A percentile compares a stretch with the other conserved stretches of the same genome.
These are phyloP conservation scores for Ciconia maguari DNA, from an alignment of 2,113 vertebrate genomes.

Conservation along the genomic window DNA sequence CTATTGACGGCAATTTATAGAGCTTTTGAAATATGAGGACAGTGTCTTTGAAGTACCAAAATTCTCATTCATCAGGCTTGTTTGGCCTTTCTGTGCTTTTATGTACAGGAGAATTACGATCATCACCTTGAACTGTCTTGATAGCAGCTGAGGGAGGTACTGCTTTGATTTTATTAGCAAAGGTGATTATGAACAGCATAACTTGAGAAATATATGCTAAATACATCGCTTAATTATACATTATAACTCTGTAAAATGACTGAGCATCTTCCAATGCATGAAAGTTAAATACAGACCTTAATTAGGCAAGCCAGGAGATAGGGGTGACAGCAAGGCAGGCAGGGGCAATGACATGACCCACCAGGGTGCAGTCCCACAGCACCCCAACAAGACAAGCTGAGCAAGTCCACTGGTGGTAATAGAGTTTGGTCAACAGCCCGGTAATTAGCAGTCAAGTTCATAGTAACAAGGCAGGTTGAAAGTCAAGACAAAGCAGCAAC, in stretches of 20 bases:
- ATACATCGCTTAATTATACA: not conserved
- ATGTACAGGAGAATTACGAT: not conserved
- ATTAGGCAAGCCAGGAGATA: not conserved
- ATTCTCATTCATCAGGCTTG: not conserved
- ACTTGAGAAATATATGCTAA: not conserved
- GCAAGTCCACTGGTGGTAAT: not conserved
- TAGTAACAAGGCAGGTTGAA: not conserved
- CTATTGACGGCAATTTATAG: not conserved
- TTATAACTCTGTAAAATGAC: not conserved
- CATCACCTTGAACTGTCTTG: slow-evolving; percentile 21
- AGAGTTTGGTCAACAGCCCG: not conserved
- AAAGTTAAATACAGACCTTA: not conserved
- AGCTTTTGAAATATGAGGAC: slow-evolving; percentile 8
- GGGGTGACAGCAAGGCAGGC: not conserved
- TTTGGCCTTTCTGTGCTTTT: slow-evolving; percentile 25
- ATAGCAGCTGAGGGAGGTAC: not conserved
- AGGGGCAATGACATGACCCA: not conserved
- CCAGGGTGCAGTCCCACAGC: not conserved
- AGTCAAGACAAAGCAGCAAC: not conserved
- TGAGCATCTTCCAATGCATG: not conserved
- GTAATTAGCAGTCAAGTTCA: not conserved
- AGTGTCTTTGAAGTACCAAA: not conserved
- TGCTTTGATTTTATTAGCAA: slow-evolving; percentile 11
- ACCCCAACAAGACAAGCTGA: not conserved
- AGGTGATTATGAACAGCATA: not conserved